Conservation (phyloP, 2,797 vertebrate species). For the Morus bassanus region DNA sequence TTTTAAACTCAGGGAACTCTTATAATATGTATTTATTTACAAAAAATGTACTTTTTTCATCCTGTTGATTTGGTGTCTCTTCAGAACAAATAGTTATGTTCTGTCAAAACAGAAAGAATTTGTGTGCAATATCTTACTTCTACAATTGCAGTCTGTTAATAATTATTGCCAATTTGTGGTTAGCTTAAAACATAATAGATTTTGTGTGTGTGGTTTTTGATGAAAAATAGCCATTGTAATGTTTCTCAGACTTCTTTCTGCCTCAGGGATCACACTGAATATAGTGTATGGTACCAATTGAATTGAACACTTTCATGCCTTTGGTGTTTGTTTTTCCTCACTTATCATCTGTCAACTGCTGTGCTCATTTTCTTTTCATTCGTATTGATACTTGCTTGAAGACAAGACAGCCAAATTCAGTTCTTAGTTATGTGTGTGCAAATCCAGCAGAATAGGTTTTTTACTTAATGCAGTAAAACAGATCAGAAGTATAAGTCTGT, state of each 20-base stretch:
- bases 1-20: background rate
- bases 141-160: conserved; percentile 65
- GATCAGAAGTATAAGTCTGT: background rate
- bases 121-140: conserved; percentile 11
- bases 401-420: background rate
- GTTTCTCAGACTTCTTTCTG: conserved; percentile 23
- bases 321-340: conserved; percentile 38
- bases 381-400: background rate
- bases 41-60: background rate
- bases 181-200: conserved; percentile 66
- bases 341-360: conserved; percentile 33
- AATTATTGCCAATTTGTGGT: conserved; percentile 50
- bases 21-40: too few relatives aligned
- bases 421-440: background rate
- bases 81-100: conserved; percentile 36
- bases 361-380: conserved; percentile 27
- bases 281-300: background rate
- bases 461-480: background rate
- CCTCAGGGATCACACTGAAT: conserved; percentile 12
- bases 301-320: conserved; percentile 3
- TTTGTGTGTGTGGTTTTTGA: conserved; percentile 49
- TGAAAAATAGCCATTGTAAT: conserved; percentile 55
- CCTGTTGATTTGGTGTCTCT: background rate
- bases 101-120: background rate
- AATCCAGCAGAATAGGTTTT: background rate